Base-by-base conservation (phyloP, 2,113 vertebrate genomes). In the Pelmatolapia mariae region DNA sequence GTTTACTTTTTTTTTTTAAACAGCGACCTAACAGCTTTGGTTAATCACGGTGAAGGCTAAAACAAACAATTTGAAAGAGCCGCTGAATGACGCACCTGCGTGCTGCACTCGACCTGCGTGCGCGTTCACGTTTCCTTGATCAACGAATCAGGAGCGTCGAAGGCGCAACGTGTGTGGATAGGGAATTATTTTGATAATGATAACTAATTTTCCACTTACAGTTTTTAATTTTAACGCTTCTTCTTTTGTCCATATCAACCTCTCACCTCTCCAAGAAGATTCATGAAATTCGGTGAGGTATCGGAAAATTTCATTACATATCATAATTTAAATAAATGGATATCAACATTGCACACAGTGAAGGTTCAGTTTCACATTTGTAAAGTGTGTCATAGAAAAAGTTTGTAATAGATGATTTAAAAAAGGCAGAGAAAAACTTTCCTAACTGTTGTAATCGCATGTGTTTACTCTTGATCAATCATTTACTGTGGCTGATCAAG, bases 391-490 rank as follows among this genome's bases (percentile, higher is more conserved):
- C 43, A 19, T 29, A 19, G 1, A 31, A 78, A 50, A 50, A 5
- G 0, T 0, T 38, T 38, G 33, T 4, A 26, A 40, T 61, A 79
- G 83, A 88, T 71, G 7, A 56, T 73, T 29, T 2, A 0, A 76
- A 13, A 22, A 15, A 47, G 80, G 80, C 8, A 45, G 29, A 61
- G 33, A 53, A 47, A 68, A 82, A 66, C 56, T 53, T 89, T 89
- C 87, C 85, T 2, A 80, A 24, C 63, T 89, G 80, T 87, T 82
- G 91, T 80, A 84, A 93, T 61, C 87, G 50, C 79, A 26, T 54
- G n/a, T 94, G 93, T 95, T 95, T 91, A 87, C 93, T 80, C 89
- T 90, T 59, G 33, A 95, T 95, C 79, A 96, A 96, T 96, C 85
- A 97, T 96, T 97, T 54, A 96, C 95, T 79, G 38, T 80, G 53